A percentile compares a stretch with the other conserved stretches of the same genome.
Evolutionary conservation across 2,888 invertebrate species (phyloP).

Genomic region (Nymphalis urticae): DNA sequence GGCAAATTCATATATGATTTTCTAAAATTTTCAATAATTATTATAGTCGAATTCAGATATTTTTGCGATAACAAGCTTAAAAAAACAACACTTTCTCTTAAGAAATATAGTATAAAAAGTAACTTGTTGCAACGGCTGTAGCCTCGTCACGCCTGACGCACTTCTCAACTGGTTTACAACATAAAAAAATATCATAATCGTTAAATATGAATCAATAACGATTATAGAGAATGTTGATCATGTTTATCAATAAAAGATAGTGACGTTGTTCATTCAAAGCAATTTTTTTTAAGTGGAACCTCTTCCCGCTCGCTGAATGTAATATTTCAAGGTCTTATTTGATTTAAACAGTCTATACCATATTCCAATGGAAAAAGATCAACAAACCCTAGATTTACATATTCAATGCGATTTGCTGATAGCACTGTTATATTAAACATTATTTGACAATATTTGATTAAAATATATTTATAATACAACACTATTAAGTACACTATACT

Average conservation of each 20-base stretch:
- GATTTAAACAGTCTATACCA: too few species aligned
- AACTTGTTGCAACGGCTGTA: neutral
- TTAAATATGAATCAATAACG: neutral
- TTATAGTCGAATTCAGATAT: too few species aligned
- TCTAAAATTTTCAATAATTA: too few species aligned
- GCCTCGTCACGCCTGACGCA: conserved; percentile 16
- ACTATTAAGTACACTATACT: too few species aligned
- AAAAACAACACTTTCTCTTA: neutral
- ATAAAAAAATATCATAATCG: conserved; percentile 3
- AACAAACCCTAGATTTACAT: too few species aligned
- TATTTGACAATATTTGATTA: too few species aligned
- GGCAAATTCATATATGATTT: too few species aligned
- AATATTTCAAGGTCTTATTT: too few species aligned
- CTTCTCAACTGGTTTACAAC: conserved; percentile 7
- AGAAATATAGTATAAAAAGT: neutral
- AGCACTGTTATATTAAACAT: too few species aligned
- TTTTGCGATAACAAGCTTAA: neutral
- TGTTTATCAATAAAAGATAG: conserved; percentile 13
- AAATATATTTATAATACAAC: too few species aligned
- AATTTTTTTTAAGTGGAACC: conserved; percentile 2
- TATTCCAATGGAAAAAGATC: too few species aligned
- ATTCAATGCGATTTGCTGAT: too few species aligned
- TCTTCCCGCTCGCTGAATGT: neutral
- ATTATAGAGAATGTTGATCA: neutral
- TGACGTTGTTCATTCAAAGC: conserved; percentile 16